A percentile compares a stretch with the other conserved stretches of the same genome.
These are phyloP conservation scores for Epizoanthus stellaris DNA, from an alignment of 92 coral and sea anemone genomes.

Conservation along the genomic window DNA sequence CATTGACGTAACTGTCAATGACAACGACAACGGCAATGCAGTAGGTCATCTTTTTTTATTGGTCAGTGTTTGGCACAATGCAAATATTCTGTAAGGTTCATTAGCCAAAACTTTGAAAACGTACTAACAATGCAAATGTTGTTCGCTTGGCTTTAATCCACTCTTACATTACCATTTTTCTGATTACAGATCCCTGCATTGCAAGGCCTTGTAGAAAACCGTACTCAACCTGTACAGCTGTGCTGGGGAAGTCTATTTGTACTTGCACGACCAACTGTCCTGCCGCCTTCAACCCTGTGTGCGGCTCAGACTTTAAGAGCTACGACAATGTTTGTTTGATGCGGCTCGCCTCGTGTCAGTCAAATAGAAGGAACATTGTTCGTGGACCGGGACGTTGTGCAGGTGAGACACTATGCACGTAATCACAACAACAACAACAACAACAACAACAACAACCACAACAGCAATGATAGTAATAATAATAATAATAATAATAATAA, in stretches of 20 bases:
- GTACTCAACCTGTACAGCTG: constrained; percentile 22
- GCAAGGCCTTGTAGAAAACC: constrained; percentile 27
- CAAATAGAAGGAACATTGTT: not conserved
- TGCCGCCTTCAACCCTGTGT: constrained; percentile 15
- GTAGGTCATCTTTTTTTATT: no score
- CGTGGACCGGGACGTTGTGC: constrained; percentile 24
- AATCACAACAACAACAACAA: no score
- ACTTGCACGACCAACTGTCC: not conserved
- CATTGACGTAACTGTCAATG: no score
- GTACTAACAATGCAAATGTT: no score
- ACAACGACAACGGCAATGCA: no score
- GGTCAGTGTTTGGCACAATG: no score
- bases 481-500: no score
- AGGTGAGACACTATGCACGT: not conserved
- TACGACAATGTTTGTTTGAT: constrained; percentile 15
- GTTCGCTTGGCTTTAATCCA: no score
- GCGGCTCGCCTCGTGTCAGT: constrained; percentile 7
- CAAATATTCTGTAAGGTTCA: no score
- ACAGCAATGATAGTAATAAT: no score
- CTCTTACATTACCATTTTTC: not conserved
- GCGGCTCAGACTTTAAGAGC: constrained; percentile 28
- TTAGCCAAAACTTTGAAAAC: no score
- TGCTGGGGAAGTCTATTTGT: constrained; percentile 18
- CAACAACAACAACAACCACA: no score
- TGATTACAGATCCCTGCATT: constrained; percentile 11